Conservation (phyloP, 2,113 vertebrate genomes). For the Cynocephalus volans region DNA sequence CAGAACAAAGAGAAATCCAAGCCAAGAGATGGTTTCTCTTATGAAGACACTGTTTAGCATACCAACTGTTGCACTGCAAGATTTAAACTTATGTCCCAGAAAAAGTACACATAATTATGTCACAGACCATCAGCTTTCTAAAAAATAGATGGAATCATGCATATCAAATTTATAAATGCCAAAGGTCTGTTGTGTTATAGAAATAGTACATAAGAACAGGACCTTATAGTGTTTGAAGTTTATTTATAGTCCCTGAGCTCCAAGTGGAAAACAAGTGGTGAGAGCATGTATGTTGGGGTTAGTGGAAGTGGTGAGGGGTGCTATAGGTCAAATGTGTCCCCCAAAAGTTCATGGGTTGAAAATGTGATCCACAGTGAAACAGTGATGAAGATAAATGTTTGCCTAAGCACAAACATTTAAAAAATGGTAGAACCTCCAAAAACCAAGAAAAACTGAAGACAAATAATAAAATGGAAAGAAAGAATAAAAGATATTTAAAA, state of each 20-base stretch:
- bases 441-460: too few species aligned
- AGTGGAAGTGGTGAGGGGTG: accelerated
- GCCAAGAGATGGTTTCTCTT: not conserved
- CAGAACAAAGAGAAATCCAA: not conserved
- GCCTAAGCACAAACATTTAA: not conserved
- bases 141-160: not conserved
- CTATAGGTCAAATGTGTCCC: too few species aligned
- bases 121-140: not conserved
- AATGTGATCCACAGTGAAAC: too few species aligned
- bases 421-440: too few species aligned
- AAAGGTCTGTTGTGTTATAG: not conserved
- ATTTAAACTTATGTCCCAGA: not conserved
- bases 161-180: not conserved
- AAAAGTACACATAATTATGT: not conserved
- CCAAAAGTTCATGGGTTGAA: too few species aligned
- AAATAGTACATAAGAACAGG: not conserved
- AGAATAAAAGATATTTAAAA: too few species aligned
- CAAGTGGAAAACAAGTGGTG: not conserved
- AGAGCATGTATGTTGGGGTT: not conserved
- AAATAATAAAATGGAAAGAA: too few species aligned
- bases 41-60: not conserved
- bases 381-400: not conserved
- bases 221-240: not conserved
- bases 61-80: not conserved
- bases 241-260: not conserved